These are phyloP conservation scores for Dicyrtoma fusca DNA, from an alignment of 2,888 invertebrate species.

Conservation along the genomic window DNA sequence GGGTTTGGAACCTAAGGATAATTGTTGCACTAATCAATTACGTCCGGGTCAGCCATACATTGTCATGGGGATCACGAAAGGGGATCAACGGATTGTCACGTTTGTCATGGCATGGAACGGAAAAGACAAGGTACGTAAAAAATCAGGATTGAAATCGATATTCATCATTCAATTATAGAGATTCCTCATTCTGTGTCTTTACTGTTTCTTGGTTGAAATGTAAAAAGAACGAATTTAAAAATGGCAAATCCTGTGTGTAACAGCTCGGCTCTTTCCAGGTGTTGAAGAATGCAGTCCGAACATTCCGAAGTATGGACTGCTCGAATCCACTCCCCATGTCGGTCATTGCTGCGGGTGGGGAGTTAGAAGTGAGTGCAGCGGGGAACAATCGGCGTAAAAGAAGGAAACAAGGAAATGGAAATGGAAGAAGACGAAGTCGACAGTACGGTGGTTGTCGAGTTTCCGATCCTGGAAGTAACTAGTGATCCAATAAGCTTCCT, in stretches of 20 bases:
- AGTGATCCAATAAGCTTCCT: slow-evolving; percentile 38
- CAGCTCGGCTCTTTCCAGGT: slow-evolving; percentile 56
- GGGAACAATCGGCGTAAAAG: slow-evolving; percentile 40
- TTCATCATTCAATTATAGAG: background rate
- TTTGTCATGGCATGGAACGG: slow-evolving; percentile 62
- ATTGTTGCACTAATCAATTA: slow-evolving; percentile 59
- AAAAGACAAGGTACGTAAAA: slow-evolving; percentile 57
- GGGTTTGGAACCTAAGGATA: slow-evolving; percentile 59
- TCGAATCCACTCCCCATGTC: slow-evolving; percentile 59
- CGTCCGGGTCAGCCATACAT: slow-evolving; percentile 59
- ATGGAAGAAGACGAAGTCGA: slow-evolving; percentile 29
- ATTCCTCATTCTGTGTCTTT: too few species aligned
- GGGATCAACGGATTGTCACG: slow-evolving; percentile 58
- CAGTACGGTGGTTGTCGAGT: slow-evolving; percentile 55
- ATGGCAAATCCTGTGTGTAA: slow-evolving; percentile 6
- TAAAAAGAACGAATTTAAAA: background rate
- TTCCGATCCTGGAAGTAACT: slow-evolving; percentile 44
- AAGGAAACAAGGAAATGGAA: slow-evolving; percentile 39
- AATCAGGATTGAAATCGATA: background rate
- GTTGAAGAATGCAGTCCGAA: slow-evolving; percentile 60
- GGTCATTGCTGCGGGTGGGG: slow-evolving; percentile 52
- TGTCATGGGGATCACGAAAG: slow-evolving; percentile 60
- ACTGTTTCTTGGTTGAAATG: too few species aligned
- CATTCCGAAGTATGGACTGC: slow-evolving; percentile 61
- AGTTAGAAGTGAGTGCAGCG: slow-evolving; percentile 30